phyloP scores from a whole-genome alignment of 2,113 vertebrate species.

The Mola mola region DNA sequence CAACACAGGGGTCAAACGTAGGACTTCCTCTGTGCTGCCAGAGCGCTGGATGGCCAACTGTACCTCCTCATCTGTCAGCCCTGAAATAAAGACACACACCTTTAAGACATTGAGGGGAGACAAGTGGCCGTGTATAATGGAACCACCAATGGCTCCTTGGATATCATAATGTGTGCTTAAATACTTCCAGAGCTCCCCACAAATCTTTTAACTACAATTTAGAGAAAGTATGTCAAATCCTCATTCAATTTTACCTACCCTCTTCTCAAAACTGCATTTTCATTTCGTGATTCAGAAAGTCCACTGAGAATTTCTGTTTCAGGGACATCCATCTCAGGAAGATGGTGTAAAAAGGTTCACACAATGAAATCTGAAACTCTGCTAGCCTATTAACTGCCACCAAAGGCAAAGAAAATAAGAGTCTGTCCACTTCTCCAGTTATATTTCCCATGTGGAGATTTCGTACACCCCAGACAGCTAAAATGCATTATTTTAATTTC shows the following conservation, averaged over 20 bases:
- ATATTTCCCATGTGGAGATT: slow-evolving; percentile 86
- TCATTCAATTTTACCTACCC: slow-evolving; percentile 59
- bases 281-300: slow-evolving; percentile 67
- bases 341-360: slow-evolving; percentile 60
- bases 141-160: slow-evolving; percentile 51
- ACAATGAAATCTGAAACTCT: slow-evolving; percentile 75
- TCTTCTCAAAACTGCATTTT: slow-evolving; percentile 63
- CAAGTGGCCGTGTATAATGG: slow-evolving; percentile 33
- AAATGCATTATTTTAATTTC: slow-evolving; percentile 89
- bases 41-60: slow-evolving; percentile 95
- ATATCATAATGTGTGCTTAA: slow-evolving; percentile 53
- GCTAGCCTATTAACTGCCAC: slow-evolving; percentile 77
- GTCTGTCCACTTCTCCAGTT: slow-evolving; percentile 81
- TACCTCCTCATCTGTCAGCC: slow-evolving; percentile 94
- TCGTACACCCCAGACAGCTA: slow-evolving; percentile 82
- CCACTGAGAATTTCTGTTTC: slow-evolving; percentile 58
- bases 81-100: slow-evolving; percentile 76
- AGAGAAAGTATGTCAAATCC: slow-evolving; percentile 61
- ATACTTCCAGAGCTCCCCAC: slow-evolving; percentile 62
- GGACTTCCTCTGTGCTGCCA: slow-evolving; percentile 84
- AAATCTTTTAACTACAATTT: slow-evolving; percentile 70
- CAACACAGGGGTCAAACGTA: slow-evolving; percentile 70
- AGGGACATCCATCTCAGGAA: slow-evolving; percentile 65
- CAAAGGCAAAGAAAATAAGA: slow-evolving; percentile 81
- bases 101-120: slow-evolving; percentile 29